These are phyloP conservation scores for Cantharis lateralis DNA, from an alignment of 2,888 invertebrate genomes.

Conservation along the genomic window DNA sequence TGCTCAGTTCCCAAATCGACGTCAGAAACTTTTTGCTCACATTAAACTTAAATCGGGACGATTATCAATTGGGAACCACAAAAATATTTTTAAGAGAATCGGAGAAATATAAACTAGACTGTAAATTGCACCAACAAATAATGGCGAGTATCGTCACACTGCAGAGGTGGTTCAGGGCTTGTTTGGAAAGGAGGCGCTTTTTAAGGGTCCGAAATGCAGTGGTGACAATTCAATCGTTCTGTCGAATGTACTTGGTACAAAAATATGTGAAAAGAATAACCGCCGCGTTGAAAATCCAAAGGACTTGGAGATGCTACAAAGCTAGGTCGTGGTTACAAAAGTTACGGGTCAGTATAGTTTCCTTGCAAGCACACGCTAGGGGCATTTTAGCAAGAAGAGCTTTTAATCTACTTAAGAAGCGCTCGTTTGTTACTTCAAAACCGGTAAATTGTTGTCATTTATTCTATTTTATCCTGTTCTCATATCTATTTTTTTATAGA, in stretches of 20 bases:
- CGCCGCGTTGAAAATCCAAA: conserved; percentile 73
- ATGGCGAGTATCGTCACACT: conserved; percentile 90
- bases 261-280: conserved; percentile 59
- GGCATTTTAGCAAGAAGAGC: conserved; percentile 67
- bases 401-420: conserved; percentile 16
- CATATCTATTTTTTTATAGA: conserved; percentile 32
- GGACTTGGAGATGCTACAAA: conserved; percentile 74
- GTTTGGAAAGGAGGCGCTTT: conserved; percentile 78
- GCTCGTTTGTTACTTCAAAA: conserved; percentile 8
- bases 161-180: conserved; percentile 88
- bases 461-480: background rate
- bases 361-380: conserved; percentile 74
- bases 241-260: conserved; percentile 69
- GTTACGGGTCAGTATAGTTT: conserved; percentile 62
- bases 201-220: conserved; percentile 74
- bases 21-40: conserved; percentile 83
- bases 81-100: conserved; percentile 95
- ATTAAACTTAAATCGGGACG: conserved; percentile 83
- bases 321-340: conserved; percentile 70
- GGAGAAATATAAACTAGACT: conserved; percentile 90
- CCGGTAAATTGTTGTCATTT: conserved; percentile 9
- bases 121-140: conserved; percentile 90
- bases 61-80: conserved; percentile 85
- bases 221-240: conserved; percentile 75
- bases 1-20: conserved; percentile 84